Evolutionary conservation across 2,888 invertebrate genomes (phyloP), one percentile per base, ranked within the genome.

Genomic region (Lacanobia wlatinum): DNA sequence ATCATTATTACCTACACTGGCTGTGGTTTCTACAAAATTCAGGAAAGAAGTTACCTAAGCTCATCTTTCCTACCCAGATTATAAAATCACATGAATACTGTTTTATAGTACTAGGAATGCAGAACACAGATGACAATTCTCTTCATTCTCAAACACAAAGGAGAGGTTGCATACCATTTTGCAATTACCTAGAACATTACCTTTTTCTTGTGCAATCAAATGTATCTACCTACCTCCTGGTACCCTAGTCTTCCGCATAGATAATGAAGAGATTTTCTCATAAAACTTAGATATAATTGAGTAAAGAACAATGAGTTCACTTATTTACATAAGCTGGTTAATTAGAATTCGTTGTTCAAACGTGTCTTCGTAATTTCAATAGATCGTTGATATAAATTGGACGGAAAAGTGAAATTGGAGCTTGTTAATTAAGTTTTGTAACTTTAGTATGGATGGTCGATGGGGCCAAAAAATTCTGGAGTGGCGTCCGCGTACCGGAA

Each of bases 251-350:
- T 86, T 87, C 87, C 85, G 85, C 68, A 56, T 61, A 75, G 80
- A 78, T 82, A 60, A 76, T 78, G 55, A 46, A 46, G 58, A 80
- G 82, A 83, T 87, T 77, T 86, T 87, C 87, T 71, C 86, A 87
- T 79, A 79, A 78, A 71, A 76, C 69, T 53, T 1, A 71, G 76
- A 83, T 83, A 73, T 69, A 56, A 73, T 84, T 72, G 70, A 75
- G 58, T 61, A 48, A 69, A 28, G 56, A 76, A 76, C 73, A 82
- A 73, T 80, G 77, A 63, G 55, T 40, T 72, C 38, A 21, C 60
- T 52, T 69, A 76, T 78, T 76, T 77, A 69, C 70, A 71, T 79
- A 78, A 84, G 66, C 48, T 52, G 14, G 58, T 70, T 79, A 55
- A 79, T 73, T 76, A 72, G 46, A 65, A 55, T 52, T 12, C 16